Percentiles rank a stretch among this genome's conserved stretches.
These are phyloP conservation scores for Pimephales promelas DNA, from an alignment of 2,113 vertebrate species.

Conservation along the genomic window DNA sequence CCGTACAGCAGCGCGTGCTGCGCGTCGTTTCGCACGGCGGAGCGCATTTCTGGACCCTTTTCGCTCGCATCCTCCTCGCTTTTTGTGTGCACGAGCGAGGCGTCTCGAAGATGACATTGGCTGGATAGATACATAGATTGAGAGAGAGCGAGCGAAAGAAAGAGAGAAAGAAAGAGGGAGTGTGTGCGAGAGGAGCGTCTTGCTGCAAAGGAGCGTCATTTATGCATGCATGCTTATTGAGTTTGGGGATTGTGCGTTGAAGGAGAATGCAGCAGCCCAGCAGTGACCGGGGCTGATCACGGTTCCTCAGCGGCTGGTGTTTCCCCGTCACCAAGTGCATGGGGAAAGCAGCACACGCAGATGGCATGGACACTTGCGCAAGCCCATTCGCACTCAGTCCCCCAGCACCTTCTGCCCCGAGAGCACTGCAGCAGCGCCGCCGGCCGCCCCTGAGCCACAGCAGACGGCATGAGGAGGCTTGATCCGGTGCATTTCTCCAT, in stretches of 20 bases:
- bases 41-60: constrained; percentile 20
- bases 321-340: constrained; percentile 84
- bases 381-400: constrained; percentile 80
- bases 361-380: constrained; percentile 94
- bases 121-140: constrained; percentile 53
- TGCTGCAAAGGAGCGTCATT: constrained; percentile 74
- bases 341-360: constrained; percentile 85
- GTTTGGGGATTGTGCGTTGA: constrained; percentile 74
- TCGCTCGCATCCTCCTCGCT: constrained; percentile 58
- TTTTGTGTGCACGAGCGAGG: constrained; percentile 58
- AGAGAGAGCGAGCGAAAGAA: constrained; percentile 40
- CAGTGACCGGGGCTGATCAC: constrained; percentile 81
- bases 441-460: constrained; percentile 81
- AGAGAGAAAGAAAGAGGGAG: constrained; percentile 17
- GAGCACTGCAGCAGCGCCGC: constrained; percentile 82
- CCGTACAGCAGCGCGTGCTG: constrained; percentile 62
- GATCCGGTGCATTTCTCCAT: constrained; percentile 93
- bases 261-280: constrained; percentile 81
- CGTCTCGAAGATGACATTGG: constrained; percentile 72
- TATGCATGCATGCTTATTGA: constrained; percentile 74
- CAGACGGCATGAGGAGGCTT: constrained; percentile 97
- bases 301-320: constrained; percentile 82
- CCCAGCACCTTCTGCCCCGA: constrained; percentile 61
- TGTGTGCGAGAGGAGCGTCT: constrained; percentile 36
- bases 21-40: constrained; percentile 42